A percentile compares a stretch with the other conserved stretches of the same genome.
Conservation (phyloP, 2,113 vertebrate species). For the Esox niger region DNA sequence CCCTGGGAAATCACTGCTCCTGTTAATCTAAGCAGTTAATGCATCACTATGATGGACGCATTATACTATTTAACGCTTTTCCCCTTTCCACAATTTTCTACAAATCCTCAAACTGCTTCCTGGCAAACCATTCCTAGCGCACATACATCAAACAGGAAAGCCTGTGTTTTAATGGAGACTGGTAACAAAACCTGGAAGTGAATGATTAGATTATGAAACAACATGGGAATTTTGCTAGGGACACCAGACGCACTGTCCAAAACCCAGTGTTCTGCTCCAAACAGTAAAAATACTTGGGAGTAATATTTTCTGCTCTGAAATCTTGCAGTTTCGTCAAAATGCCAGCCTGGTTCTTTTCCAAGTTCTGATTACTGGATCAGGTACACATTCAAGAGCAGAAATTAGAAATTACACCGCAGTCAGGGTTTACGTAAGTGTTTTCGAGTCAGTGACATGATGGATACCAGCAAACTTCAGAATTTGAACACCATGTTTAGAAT, state of each 20-base stretch:
- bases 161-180: background rate
- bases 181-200: background rate
- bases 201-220: slow-evolving; percentile 4
- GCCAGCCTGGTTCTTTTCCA: too few species aligned
- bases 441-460: too few species aligned
- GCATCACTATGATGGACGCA: background rate
- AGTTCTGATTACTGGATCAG: too few species aligned
- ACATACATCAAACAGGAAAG: background rate
- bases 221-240: background rate
- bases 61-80: slow-evolving; percentile 17
- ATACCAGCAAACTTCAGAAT: too few species aligned
- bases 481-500: too few species aligned
- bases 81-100: background rate
- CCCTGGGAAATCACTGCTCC: slow-evolving; percentile 30
- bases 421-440: too few species aligned
- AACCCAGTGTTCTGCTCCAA: background rate
- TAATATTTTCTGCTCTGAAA: background rate
- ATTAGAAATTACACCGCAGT: too few species aligned
- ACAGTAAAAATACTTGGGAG: background rate
- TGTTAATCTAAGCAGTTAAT: slow-evolving; percentile 12
- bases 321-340: background rate
- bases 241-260: background rate
- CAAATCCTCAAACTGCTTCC: background rate
- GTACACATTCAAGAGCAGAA: too few species aligned
- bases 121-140: background rate